Evolutionary conservation across 2,797 vertebrate species (phyloP), one percentile per base, ranked within the genome.

Genomic region (Myotis myotis): DNA sequence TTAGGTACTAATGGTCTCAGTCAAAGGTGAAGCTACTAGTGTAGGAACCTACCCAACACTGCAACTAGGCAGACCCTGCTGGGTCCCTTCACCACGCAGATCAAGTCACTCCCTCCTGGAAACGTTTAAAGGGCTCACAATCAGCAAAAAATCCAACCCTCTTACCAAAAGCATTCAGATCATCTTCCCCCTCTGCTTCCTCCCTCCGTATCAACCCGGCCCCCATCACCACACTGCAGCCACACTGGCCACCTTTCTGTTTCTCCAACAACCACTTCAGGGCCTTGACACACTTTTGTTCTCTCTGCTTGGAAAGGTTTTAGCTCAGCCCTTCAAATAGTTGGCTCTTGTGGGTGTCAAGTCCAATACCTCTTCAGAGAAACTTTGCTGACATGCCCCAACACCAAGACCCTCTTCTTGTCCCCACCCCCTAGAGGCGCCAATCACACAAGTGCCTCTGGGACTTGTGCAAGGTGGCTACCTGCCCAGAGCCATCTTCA

Each of bases 201-300:
- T 47, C 47, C 57, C 84, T 83, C 49, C 68, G 33, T 41, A 4
- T 28, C 1, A 20, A 1, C 16, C 12, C 2, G 0, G 2, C 20
- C 6, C 2, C 22, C 17, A 55, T 51, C 55, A 47, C 30, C 23
- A 16, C 0, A 6, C 0, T 5, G n/a, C 49, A 60, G 19, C 22
- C 17, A 49, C 20, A 22, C 19, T 1, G 22, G 53, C 49, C 25
- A n/a, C n/a, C 55, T 41, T 28, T 41, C 47, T 49, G 19, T 38
- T 60, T 62, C 55, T 79, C 70, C 5, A 36, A 22, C 36, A 22
- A 66, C 19, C 36, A 62, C 76, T 81, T 49, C 20, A 80, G 36
- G 68, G 25, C 71, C 53, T 25, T 4, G n/a, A 60, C 6, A 47
- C 6, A 57, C 36, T 85, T 75, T 30, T 57, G 13, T 22, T 72